A percentile compares a stretch with the other conserved stretches of the same genome.
Conservation (phyloP, 2,888 invertebrate genomes). For the Dioctria linearis region DNA sequence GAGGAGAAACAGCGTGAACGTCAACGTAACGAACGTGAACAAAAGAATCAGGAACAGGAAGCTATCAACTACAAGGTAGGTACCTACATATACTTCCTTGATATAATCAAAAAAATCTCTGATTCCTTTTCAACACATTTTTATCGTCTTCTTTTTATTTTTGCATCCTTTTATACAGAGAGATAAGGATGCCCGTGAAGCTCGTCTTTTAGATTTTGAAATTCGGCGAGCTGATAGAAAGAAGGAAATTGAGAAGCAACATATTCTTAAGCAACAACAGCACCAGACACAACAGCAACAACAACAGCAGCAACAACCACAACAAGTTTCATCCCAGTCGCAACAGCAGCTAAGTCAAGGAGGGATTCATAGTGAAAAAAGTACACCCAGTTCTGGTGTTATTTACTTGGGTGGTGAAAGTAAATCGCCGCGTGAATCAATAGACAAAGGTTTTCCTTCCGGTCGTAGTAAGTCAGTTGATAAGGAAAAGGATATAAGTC, state of each 20-base stretch:
- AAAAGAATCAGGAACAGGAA: slow-evolving; percentile 71
- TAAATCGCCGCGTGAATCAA: slow-evolving; percentile 57
- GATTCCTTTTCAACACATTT: neutral
- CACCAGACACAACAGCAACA: slow-evolving; percentile 62
- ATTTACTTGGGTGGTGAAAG: slow-evolving; percentile 58
- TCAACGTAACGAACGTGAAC: slow-evolving; percentile 70
- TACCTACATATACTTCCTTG: slow-evolving; percentile 52
- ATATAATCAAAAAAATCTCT: neutral
- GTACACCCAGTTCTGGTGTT: slow-evolving; percentile 63
- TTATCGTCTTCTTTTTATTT: neutral
- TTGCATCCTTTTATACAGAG: slow-evolving; percentile 62
- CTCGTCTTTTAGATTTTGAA: slow-evolving; percentile 70
- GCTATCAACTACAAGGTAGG: slow-evolving; percentile 70
- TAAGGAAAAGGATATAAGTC: slow-evolving; percentile 56
- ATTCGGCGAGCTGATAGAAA: slow-evolving; percentile 69
- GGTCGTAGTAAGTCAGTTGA: slow-evolving; percentile 43
- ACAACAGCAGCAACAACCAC: slow-evolving; percentile 55
- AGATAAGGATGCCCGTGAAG: slow-evolving; percentile 70
- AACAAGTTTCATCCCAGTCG: slow-evolving; percentile 18
- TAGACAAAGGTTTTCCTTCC: slow-evolving; percentile 61
- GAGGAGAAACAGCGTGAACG: slow-evolving; percentile 71
- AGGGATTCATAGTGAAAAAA: slow-evolving; percentile 60
- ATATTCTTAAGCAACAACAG: slow-evolving; percentile 61
- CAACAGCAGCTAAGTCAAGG: slow-evolving; percentile 44
- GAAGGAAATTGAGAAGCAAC: slow-evolving; percentile 66